phyloP scores from a whole-genome alignment of 2,888 invertebrate genomes.

The Lithophane socia region DNA sequence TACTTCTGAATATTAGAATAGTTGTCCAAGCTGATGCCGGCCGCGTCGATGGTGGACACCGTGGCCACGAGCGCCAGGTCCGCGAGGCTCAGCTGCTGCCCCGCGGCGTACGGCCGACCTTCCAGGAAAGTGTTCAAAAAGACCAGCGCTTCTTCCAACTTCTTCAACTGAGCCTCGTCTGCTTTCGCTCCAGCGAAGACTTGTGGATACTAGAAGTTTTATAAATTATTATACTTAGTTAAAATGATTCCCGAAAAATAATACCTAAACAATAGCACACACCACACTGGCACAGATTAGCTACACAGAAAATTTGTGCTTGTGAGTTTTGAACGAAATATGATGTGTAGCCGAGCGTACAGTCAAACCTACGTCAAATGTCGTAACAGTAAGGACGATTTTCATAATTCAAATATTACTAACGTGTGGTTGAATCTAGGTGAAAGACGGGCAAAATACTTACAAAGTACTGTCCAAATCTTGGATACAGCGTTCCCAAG shows the following conservation, averaged over 20 bases:
- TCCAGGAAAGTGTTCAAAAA: constrained; percentile 93
- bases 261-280: background rate
- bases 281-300: too few relatives aligned
- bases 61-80: constrained; percentile 92
- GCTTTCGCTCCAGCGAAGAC: constrained; percentile 88
- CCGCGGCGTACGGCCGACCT: constrained; percentile 92
- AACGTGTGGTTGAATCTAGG: too few relatives aligned
- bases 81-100: constrained; percentile 93
- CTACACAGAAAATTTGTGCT: too few relatives aligned
- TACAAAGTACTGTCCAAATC: constrained; percentile 92
- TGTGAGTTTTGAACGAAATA: too few relatives aligned
- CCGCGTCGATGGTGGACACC: constrained; percentile 92
- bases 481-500: constrained; percentile 92
- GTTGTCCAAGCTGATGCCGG: constrained; percentile 90
- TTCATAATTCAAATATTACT: background rate
- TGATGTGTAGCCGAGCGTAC: too few relatives aligned
- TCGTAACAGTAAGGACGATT: background rate
- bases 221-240: background rate
- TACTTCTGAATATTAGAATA: constrained; percentile 82
- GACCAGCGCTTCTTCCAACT: constrained; percentile 91
- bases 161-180: constrained; percentile 91
- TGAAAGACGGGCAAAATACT: constrained; percentile 73
- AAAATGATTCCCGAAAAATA: background rate
- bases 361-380: too few relatives aligned
- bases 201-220: constrained; percentile 86